phyloP scores from a whole-genome alignment of 2,797 vertebrate genomes.

The Hybognathus amarus region DNA sequence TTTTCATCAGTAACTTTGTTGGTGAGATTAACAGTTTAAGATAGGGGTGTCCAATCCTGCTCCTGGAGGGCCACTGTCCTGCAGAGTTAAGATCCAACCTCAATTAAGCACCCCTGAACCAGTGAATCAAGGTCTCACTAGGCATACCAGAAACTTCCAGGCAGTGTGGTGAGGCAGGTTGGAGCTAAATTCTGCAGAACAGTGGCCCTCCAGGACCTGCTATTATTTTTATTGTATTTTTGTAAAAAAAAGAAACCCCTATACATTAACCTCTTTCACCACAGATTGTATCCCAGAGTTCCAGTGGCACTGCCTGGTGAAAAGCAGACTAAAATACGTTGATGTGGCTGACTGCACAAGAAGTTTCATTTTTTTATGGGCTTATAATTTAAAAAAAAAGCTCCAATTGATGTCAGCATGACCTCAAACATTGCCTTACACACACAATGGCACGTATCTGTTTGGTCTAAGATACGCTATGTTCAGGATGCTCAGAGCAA shows the following conservation, averaged over 20 bases:
- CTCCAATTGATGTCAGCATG: slow-evolving; percentile 45
- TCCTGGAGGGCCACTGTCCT: too few relatives aligned
- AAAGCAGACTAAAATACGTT: background rate
- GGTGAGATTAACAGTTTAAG: background rate
- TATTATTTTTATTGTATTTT: background rate
- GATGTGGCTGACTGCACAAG: slow-evolving; percentile 32
- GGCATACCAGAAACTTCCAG: too few relatives aligned
- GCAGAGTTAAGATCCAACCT: too few relatives aligned
- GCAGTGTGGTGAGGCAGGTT: too few relatives aligned
- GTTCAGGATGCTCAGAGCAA: slow-evolving; percentile 43
- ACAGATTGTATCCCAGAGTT: background rate
- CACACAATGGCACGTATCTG: slow-evolving; percentile 37
- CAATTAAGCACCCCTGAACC: too few relatives aligned
- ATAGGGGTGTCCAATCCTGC: too few relatives aligned
- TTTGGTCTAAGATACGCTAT: slow-evolving; percentile 41
- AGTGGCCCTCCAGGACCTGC: too few relatives aligned
- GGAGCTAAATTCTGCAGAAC: too few relatives aligned
- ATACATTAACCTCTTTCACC: background rate
- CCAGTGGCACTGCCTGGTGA: background rate
- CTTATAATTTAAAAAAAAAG: slow-evolving; percentile 45
- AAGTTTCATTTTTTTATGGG: slow-evolving; percentile 28
- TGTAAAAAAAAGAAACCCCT: background rate
- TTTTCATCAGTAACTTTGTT: background rate
- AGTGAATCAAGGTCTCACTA: too few relatives aligned
- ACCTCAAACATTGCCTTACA: slow-evolving; percentile 46